Base-by-base conservation (phyloP, 2,797 vertebrate genomes). In the Oreochromis grahami region DNA sequence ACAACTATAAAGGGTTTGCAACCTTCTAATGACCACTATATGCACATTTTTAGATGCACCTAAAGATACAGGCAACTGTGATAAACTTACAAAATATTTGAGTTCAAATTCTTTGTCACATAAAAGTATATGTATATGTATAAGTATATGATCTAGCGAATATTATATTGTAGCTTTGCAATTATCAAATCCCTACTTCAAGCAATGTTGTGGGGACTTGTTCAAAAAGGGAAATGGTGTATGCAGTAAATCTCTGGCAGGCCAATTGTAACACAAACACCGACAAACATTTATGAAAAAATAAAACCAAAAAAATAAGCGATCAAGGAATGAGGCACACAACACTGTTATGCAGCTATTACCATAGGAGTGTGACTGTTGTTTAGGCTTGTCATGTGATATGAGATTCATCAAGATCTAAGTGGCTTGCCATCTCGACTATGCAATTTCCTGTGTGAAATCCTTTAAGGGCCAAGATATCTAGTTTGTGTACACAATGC, bases 61-160 rank as follows among this genome's bases (percentile, higher is more conserved):
- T 43, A 43, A 68, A 68, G 43, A 13, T 32, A 50, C 43, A 19
- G 24, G 0, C 65, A 5, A 17, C 17, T 32, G 26, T 32, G 24
- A 43, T 17, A 26, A 70, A 70, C 65, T 26, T 70, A 0, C 0
- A 70, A 70, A 70, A 43, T 70, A 70, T 70, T 15, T 2, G 21
- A n/a, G 65, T 0, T 43, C 4, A 45, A 0, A 70, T 70, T 17
- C 8, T 45, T 70, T 70, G 38, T 15, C 63, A 26, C 2, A 9
- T 26, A 70, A 43, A 70, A 26, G 38, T 32, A 58, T 34, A 34
- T 8, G 32, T 34, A 34, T 8, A 8, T 52, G n/a, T 34, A 34
- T 34, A n/a, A n/a, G 8, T n/a, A n/a, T 43, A 68, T 2, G 21
- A 7, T 24, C 21, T 41, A 26, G 21, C 9, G 2, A 48, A 19